Base-by-base conservation (phyloP, 2,888 invertebrate species). In the Andrena minutula region DNA sequence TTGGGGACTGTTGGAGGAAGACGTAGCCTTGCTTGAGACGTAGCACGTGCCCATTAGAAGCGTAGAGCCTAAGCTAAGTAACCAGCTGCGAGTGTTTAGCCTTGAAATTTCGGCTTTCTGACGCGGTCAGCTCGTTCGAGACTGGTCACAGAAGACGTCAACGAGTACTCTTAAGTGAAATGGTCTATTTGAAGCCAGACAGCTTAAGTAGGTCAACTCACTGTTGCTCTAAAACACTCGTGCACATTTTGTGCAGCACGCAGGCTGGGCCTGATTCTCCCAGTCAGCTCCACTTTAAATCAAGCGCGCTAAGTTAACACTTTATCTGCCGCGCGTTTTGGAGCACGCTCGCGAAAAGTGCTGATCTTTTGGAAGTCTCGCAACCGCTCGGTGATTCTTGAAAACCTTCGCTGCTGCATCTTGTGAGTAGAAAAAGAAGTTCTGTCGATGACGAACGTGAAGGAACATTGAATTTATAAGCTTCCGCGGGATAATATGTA, bases 131-230 rank as follows among this genome's bases (percentile, higher is more conserved):
- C 61, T 56, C 28, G 65, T 70, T 82, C 79, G 64, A 74, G 74
- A 35, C 26, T 56, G 56, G 65, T 61, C 72, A 51, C 75, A 63
- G 73, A 85, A 77, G 51, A 77, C 76, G 51, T 82, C 76, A 79
- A 64, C 61, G 66, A 79, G 41, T 65, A 68, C 70, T 77, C 75
- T 78, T 66, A 75, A 88, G 66, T 74, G 85, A 75, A 85, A 82
- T 80, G 78, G 76, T 86, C 81, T 87, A 87, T 84, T 87, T 84
- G 82, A 84, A 86, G 88, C 69, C 82, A 65, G 80, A 71, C 77
- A 35, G 60, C 64, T 70, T 61, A 87, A 88, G 76, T 87, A 79
- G 87, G 86, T 87, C 87, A 75, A 80, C 71, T 80, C 79, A 72
- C 82, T 79, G 80, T 84, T 88, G 75, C 82, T 82, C 64, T 68